Evolutionary conservation across 2,888 invertebrate genomes (phyloP).

Genomic region (Pomacea canaliculata): DNA sequence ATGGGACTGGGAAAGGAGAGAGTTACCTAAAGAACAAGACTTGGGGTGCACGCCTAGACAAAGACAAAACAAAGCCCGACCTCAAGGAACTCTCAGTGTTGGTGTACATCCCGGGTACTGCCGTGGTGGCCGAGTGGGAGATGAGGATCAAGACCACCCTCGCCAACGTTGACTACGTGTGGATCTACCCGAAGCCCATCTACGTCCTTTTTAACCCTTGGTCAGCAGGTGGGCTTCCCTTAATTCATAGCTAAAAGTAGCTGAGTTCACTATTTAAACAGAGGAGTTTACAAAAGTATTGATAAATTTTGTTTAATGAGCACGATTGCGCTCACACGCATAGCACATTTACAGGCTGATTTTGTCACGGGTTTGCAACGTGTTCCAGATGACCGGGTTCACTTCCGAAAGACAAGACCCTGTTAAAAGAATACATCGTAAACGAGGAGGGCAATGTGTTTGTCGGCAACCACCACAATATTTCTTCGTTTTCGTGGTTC

Average conservation of each 20-base stretch:
- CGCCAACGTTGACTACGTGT: not conserved
- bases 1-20: slow-evolving; percentile 1
- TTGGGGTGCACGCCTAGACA: slow-evolving; percentile 3
- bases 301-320: no score
- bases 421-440: slow-evolving; percentile 82
- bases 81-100: slow-evolving; percentile 9
- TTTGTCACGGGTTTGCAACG: no score
- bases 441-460: slow-evolving; percentile 90
- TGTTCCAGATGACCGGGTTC: slow-evolving; percentile 79
- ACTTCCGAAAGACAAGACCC: slow-evolving; percentile 79
- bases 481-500: slow-evolving; percentile 81
- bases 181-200: not conserved
- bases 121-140: slow-evolving; percentile 28
- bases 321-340: no score
- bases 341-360: no score
- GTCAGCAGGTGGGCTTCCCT: slow-evolving; percentile 22
- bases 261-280: no score
- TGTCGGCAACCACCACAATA: slow-evolving; percentile 87
- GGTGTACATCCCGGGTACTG: slow-evolving; percentile 2
- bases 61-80: not conserved
- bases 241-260: no score
- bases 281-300: no score
- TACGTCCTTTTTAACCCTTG: slow-evolving; percentile 31
- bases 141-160: slow-evolving; percentile 11
- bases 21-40: not conserved